Evolutionary conservation across 37 sponge, comb jelly and placozoan species (phyloP).

Genomic region (Haliclona indistincta): DNA sequence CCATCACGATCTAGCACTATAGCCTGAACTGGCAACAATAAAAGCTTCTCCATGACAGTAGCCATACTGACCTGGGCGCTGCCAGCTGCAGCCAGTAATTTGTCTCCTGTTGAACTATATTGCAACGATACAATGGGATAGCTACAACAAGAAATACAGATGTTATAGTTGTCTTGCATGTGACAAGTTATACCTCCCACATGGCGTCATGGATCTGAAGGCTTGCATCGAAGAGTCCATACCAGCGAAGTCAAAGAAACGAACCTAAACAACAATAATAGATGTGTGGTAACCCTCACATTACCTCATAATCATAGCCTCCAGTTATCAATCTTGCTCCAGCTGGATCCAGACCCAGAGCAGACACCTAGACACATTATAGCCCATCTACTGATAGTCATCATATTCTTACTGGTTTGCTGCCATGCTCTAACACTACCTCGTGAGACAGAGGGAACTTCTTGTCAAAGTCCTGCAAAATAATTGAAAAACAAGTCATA

Average conservation of each 20-base stretch:
- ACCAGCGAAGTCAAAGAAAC: slow-evolving; percentile 87
- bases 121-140: slow-evolving; percentile 80
- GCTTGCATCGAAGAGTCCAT: slow-evolving; percentile 80
- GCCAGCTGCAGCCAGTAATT: slow-evolving; percentile 76
- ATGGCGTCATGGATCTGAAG: slow-evolving; percentile 77
- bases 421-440: slow-evolving; percentile 72
- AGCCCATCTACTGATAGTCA: background rate
- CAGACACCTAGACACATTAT: slow-evolving; percentile 65
- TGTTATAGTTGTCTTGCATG: background rate
- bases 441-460: slow-evolving; percentile 82
- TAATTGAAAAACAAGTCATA: background rate
- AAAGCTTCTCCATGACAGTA: background rate
- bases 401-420: slow-evolving; percentile 60
- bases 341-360: slow-evolving; percentile 86
- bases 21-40: slow-evolving; percentile 48
- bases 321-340: slow-evolving; percentile 93
- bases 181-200: slow-evolving; percentile 74
- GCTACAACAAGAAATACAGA: slow-evolving; percentile 27
- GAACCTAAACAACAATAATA: too few species aligned
- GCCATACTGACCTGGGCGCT: slow-evolving; percentile 68
- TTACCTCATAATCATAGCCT: slow-evolving; percentile 81
- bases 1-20: slow-evolving; percentile 94
- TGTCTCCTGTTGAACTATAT: slow-evolving; percentile 88
- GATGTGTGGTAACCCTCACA: too few species aligned
- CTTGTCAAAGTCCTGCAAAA: slow-evolving; percentile 34